Conservation (phyloP, 2,113 vertebrate species). For the Oceanodroma tethys region DNA sequence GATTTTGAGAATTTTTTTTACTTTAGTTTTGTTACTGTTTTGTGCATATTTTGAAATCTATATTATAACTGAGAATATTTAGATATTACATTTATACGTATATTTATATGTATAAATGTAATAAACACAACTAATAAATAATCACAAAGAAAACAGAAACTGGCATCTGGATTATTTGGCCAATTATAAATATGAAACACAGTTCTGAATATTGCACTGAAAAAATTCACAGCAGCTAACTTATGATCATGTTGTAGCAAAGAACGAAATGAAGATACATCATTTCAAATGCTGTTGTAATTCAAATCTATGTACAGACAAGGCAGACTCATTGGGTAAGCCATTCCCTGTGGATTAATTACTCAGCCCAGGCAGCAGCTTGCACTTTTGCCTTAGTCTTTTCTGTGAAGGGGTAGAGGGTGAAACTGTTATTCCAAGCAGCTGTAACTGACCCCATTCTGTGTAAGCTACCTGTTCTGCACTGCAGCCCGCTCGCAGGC, state of each 20-base stretch:
- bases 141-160: not conserved
- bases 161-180: not conserved
- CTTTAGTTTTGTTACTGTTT: not conserved
- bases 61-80: not conserved
- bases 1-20: not conserved
- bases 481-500: not conserved
- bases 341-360: not conserved
- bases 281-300: not conserved
- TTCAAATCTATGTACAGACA: not conserved
- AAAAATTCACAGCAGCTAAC: not conserved
- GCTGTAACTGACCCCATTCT: not conserved
- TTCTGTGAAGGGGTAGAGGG: not conserved
- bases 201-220: not conserved
- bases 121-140: not conserved
- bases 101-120: not conserved
- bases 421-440: not conserved
- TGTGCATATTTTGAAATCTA: not conserved
- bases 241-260: not conserved
- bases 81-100: not conserved
- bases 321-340: not conserved
- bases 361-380: not conserved
- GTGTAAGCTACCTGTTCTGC: not conserved
- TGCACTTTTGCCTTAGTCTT: not conserved
- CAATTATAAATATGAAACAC: not conserved
- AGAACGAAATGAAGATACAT: not conserved